Conservation (phyloP, 1,140 invertebrate genomes). For the Trichogramma pretiosum region DNA sequence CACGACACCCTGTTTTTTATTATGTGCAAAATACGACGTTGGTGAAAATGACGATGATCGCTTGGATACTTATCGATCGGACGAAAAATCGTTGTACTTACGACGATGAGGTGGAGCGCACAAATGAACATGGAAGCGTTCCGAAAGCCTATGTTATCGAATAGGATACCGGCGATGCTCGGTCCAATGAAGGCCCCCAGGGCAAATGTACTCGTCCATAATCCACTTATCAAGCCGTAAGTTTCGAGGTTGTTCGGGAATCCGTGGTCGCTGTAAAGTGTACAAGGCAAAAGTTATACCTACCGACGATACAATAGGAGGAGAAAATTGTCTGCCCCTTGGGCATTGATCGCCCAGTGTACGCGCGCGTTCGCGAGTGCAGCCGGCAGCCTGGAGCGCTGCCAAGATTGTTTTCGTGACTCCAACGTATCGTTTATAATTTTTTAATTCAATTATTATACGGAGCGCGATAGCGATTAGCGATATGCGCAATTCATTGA, state of each 20-base stretch:
- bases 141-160: slow-evolving; percentile 64
- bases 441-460: too few species aligned
- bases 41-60: too few species aligned
- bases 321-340: not conserved
- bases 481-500: too few species aligned
- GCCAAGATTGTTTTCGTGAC: too few species aligned
- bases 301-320: not conserved
- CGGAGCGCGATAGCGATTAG: too few species aligned
- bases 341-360: not conserved
- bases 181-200: slow-evolving; percentile 78
- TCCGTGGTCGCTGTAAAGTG: slow-evolving; percentile 50
- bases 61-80: too few species aligned
- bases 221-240: slow-evolving; percentile 71
- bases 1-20: slow-evolving; percentile 39
- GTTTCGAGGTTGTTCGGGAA: slow-evolving; percentile 74
- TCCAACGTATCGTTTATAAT: too few species aligned
- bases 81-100: too few species aligned
- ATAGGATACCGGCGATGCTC: slow-evolving; percentile 65
- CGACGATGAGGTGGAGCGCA: slow-evolving; percentile 55
- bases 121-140: slow-evolving; percentile 66
- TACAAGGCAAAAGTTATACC: too few species aligned
- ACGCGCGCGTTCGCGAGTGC: not conserved
- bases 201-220: slow-evolving; percentile 80
- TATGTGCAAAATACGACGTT: not conserved
- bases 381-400: not conserved